These are phyloP conservation scores for Pachymerium ferrugineum DNA, from an alignment of 2,888 invertebrate genomes.

Conservation along the genomic window DNA sequence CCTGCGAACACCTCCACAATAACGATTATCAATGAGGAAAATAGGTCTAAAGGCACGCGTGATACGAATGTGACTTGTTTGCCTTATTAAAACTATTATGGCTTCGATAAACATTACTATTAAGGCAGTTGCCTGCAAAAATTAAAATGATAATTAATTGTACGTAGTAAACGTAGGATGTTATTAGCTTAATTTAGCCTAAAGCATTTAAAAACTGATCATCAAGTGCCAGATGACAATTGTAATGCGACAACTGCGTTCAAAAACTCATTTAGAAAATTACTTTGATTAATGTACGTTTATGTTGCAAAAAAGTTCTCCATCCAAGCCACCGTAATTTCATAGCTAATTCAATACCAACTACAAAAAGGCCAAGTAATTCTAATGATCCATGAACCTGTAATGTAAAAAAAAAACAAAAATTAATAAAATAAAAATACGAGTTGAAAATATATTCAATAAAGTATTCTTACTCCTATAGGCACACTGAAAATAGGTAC, in stretches of 20 bases:
- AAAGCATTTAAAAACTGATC: too few species aligned
- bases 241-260: background rate
- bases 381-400: slow-evolving; percentile 75
- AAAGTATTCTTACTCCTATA: slow-evolving; percentile 33
- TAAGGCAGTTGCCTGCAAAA: slow-evolving; percentile 51
- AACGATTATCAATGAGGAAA: slow-evolving; percentile 77
- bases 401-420: slow-evolving; percentile 43
- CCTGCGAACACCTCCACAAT: slow-evolving; percentile 67
- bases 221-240: background rate
- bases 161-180: too few species aligned
- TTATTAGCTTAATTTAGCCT: too few species aligned
- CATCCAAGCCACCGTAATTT: slow-evolving; percentile 81
- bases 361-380: slow-evolving; percentile 65
- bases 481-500: slow-evolving; percentile 57
- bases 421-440: background rate
- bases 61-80: slow-evolving; percentile 77
- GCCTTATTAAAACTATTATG: slow-evolving; percentile 68
- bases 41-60: slow-evolving; percentile 83
- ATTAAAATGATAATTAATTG: too few species aligned
- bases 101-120: slow-evolving; percentile 77
- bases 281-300: slow-evolving; percentile 79
- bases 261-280: background rate
- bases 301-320: slow-evolving; percentile 74
- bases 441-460: background rate
- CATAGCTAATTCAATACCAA: slow-evolving; percentile 69